These are phyloP conservation scores for Carassius carassius DNA, from an alignment of 2,113 vertebrate genomes.

Conservation along the genomic window DNA sequence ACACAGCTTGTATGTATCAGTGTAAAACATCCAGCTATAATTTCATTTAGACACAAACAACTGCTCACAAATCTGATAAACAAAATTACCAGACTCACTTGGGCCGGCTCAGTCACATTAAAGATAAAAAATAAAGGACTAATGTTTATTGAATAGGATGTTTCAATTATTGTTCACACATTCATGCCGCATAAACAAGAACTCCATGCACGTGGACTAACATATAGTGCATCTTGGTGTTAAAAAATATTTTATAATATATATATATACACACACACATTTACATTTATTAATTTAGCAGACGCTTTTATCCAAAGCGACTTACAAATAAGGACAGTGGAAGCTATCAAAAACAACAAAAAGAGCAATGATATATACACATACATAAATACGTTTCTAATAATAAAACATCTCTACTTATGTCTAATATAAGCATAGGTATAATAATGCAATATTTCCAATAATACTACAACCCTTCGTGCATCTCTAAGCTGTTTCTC, in stretches of 20 bases:
- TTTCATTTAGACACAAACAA: background rate
- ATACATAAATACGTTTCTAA: background rate
- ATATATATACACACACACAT: background rate
- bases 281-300: too few relatives aligned
- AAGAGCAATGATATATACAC: too few relatives aligned
- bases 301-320: too few relatives aligned
- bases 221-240: background rate
- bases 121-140: background rate
- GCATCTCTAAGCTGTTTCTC: background rate
- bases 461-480: background rate
- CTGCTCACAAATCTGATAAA: background rate
- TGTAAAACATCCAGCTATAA: background rate
- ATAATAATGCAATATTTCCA: background rate
- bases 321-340: too few relatives aligned
- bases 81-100: background rate
- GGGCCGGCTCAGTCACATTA: too few relatives aligned
- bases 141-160: background rate
- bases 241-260: background rate
- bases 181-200: background rate
- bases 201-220: background rate
- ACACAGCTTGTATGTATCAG: background rate
- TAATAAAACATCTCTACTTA: background rate
- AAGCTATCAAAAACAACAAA: too few relatives aligned
- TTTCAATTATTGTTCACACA: background rate
- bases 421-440: background rate